These are phyloP conservation scores for Scarus forsteni DNA, from an alignment of 2,797 vertebrate genomes.

Conservation along the genomic window DNA sequence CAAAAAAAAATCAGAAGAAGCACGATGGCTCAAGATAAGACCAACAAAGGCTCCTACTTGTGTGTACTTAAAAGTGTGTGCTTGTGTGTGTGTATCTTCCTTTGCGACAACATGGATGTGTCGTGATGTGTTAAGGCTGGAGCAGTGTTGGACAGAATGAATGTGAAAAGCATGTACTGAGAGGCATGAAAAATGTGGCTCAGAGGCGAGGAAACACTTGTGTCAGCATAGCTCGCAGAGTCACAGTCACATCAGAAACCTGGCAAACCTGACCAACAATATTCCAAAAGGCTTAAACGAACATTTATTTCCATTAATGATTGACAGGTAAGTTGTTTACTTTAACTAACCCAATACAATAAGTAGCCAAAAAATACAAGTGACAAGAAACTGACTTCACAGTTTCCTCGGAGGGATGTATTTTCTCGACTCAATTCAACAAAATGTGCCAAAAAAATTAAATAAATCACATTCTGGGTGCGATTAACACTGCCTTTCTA, in stretches of 20 bases:
- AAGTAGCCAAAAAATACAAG: not conserved
- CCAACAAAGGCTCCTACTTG: conserved; percentile 38
- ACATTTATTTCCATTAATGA: not conserved
- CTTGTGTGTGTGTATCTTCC: conserved; percentile 1
- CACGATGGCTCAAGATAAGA: conserved; percentile 30
- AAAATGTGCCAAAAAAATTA: not conserved
- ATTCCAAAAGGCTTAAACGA: not conserved
- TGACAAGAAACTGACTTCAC: not conserved
- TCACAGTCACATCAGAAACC: conserved; percentile 17
- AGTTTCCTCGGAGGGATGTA: not conserved
- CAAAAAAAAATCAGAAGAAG: conserved; percentile 28
- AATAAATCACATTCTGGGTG: not conserved
- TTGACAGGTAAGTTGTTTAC: not conserved
- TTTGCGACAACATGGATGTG: conserved; percentile 22
- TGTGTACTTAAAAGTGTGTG: conserved; percentile 20
- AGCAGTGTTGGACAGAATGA: conserved; percentile 44
- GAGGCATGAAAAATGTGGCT: conserved; percentile 43
- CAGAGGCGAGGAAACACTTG: conserved; percentile 25
- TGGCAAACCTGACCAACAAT: not conserved
- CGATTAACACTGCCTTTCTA: no score
- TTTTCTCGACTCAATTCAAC: not conserved
- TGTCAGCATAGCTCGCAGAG: conserved; percentile 31
- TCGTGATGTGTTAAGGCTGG: conserved; percentile 41
- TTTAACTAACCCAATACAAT: not conserved
- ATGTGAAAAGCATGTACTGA: conserved; percentile 46